Base-by-base conservation (phyloP, 2,888 invertebrate genomes). In the Xestia xanthographa region DNA sequence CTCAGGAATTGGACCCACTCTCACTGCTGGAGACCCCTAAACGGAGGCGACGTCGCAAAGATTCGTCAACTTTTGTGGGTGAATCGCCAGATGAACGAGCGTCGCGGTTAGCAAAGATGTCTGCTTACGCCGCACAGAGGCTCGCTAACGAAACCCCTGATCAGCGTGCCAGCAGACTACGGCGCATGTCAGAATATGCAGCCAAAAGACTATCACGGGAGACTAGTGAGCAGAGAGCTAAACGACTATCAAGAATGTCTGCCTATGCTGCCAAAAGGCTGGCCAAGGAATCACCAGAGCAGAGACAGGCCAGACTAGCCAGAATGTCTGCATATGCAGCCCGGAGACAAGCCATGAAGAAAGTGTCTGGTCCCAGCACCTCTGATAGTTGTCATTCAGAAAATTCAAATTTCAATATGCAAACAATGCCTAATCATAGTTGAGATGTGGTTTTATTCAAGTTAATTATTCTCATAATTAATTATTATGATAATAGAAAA, bases 321-420 rank as follows among this genome's bases (percentile, higher is more conserved):
- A 90, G 95, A 75, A 96, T 96, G 96, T 95, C 96, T 29, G 95
- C 95, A 6, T 96, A 96, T 90, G 95, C 96, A 26, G 95, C 96
- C 8, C 92, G 88, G 72, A 92, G 96, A 80, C 95, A 95, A 60
- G 93, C 95, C 53, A 89, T 92, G 90, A 95, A 94, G 79, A 95
- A 94, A 58, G 20, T 78, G 38, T 53, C 75, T n/a, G 66, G 70
- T 43, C 67, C 80, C 8, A 77, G 77, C 66, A 82, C 79, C 38
- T 62, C 83, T 65, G 76, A 66, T 69, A 72, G 68, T 63, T 56
- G 69, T 62, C 67, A 73, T 71, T 65, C 81, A 68, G 75, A 79
- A 74, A 68, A 75, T 72, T 77, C 79, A 56, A 80, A 82, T 62
- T 82, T 53, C 26, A 81, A 66, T 71, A 66, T 76, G 70, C 58